Evolutionary conservation across 2,113 vertebrate genomes (phyloP), one percentile per base, ranked within the genome.

Genomic region (Oryzias woworae): DNA sequence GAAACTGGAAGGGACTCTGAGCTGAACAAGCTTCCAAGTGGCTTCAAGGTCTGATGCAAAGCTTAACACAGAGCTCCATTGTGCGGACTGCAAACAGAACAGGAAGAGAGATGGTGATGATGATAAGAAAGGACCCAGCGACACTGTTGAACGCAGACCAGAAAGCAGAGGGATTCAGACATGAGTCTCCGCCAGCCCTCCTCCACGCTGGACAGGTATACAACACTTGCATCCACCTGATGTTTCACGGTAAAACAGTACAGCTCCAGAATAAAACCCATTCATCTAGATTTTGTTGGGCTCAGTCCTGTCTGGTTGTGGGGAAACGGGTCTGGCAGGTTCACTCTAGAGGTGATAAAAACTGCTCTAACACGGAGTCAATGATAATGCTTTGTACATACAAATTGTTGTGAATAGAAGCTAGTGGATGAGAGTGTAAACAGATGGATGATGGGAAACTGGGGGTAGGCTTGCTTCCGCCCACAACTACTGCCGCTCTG

Each of bases 121-220:
- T 46, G 26, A 77, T 50, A 17, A 64, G 24, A 66, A n/a, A 51
- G 57, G 53, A 70, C 66, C 59, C 78, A 77, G 73, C 77, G 79
- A 88, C 81, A 41, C 75, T 23, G 66, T 75, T 67, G 55, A 85
- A 75, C 80, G 58, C 69, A 14, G 70, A 73, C 62, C 66, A 68
- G 71, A 73, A 78, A 86, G 75, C 62, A 80, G 71, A 85, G 66
- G 80, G 69, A 71, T 59, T 81, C 82, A 84, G 86, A 69, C 75
- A 92, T 92, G 91, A 93, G 87, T 73, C 66, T 92, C 58, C 89
- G 90, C 57, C 90, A 88, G 1, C 91, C 91, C 23, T 82, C 90
- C 66, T 92, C 91, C 4, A 89, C 92, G 0, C 88, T 92, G 83
- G 91, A 93, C 88, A 93, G 92, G 92, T 93, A n/a, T n/a, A 90